A percentile compares a stretch with the other conserved stretches of the same genome.
These are phyloP conservation scores for Hemiscyllium ocellatum DNA, from an alignment of 2,113 vertebrate species.

Conservation along the genomic window DNA sequence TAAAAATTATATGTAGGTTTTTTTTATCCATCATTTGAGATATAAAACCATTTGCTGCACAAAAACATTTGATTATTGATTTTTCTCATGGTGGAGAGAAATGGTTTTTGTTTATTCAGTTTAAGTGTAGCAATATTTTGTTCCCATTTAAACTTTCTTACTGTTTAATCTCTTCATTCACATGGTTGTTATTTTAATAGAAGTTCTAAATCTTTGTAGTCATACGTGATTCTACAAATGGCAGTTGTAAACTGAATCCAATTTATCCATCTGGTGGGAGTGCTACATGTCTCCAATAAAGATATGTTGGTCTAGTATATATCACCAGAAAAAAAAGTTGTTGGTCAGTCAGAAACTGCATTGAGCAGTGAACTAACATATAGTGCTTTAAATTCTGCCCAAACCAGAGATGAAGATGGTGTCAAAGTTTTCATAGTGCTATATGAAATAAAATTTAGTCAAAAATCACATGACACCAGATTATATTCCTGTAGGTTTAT, in stretches of 20 bases:
- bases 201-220: background rate
- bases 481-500: too few relatives aligned
- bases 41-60: background rate
- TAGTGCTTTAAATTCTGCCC: background rate
- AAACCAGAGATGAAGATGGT: background rate
- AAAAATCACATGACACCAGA: too few relatives aligned
- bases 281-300: background rate
- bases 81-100: background rate
- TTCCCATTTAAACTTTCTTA: background rate
- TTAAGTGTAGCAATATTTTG: background rate
- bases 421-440: background rate
- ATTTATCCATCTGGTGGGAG: background rate
- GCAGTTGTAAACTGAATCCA: background rate
- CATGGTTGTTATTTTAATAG: background rate
- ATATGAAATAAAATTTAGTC: background rate
- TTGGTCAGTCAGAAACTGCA: background rate
- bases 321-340: background rate
- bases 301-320: background rate
- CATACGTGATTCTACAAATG: too few relatives aligned
- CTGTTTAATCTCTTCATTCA: background rate
- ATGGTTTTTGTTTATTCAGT: background rate
- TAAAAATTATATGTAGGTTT: background rate
- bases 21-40: background rate
- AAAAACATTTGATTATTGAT: background rate
- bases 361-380: background rate